These are phyloP conservation scores for Atherinosoma microstoma DNA, from an alignment of 2,797 vertebrate species.

Conservation along the genomic window DNA sequence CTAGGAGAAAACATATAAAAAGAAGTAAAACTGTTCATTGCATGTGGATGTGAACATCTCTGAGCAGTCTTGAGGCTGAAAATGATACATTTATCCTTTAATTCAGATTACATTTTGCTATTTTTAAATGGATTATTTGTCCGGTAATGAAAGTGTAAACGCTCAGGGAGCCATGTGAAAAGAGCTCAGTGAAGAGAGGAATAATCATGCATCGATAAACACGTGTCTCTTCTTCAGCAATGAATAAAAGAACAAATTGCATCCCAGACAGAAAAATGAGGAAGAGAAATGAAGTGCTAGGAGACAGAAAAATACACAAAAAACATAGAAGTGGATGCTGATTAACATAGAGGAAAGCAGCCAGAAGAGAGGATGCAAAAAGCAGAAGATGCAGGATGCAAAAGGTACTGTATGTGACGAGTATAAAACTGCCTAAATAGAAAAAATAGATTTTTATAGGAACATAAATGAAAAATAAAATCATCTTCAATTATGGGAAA, in stretches of 20 bases:
- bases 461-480: slow-evolving; percentile 22
- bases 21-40: too few relatives aligned
- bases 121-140: slow-evolving; percentile 26
- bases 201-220: slow-evolving; percentile 57
- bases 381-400: slow-evolving; percentile 19
- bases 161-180: slow-evolving; percentile 21
- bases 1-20: too few relatives aligned
- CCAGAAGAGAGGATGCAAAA: slow-evolving; percentile 16
- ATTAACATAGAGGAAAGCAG: slow-evolving; percentile 34
- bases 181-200: slow-evolving; percentile 26
- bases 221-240: slow-evolving; percentile 41
- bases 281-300: slow-evolving; percentile 7
- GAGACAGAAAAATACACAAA: slow-evolving; percentile 24
- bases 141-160: slow-evolving; percentile 28
- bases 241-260: slow-evolving; percentile 48
- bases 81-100: not conserved
- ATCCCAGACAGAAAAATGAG: slow-evolving; percentile 28
- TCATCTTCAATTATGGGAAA: slow-evolving; percentile 3
- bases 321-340: slow-evolving; percentile 6
- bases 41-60: too few relatives aligned
- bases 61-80: not conserved
- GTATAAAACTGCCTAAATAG: slow-evolving; percentile 17
- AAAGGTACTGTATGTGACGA: not conserved
- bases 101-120: slow-evolving; percentile 18
- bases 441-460: slow-evolving; percentile 16